Conservation (phyloP, 2,888 invertebrate species). For the Teinopalpus imperialis region DNA sequence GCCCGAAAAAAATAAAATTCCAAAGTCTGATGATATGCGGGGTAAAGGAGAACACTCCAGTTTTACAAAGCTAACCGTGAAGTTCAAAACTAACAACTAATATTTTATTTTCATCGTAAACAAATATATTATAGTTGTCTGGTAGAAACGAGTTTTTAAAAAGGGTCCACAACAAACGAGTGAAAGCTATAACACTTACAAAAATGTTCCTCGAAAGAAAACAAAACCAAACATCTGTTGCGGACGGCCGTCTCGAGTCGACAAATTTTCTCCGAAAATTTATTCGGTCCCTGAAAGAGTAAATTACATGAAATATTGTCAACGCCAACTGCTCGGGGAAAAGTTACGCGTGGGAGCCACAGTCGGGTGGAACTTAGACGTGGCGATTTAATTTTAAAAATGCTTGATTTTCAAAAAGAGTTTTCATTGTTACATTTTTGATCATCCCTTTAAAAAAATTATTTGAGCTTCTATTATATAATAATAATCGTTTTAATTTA, state of each 20-base stretch:
- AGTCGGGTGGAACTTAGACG: background rate
- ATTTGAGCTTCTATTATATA: too few species aligned
- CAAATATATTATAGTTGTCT: too few species aligned
- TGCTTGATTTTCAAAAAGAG: slow-evolving; percentile 2
- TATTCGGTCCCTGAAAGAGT: slow-evolving; percentile 69
- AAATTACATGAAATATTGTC: slow-evolving; percentile 73
- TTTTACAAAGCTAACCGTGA: too few species aligned
- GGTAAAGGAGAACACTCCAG: too few species aligned
- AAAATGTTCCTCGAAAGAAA: slow-evolving; percentile 36
- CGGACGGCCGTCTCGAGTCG: slow-evolving; percentile 43
- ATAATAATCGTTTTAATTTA: too few species aligned
- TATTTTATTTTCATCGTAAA: too few species aligned
- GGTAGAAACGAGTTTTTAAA: background rate
- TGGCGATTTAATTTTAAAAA: slow-evolving; percentile 19
- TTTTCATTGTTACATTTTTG: slow-evolving; percentile 5
- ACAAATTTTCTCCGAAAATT: slow-evolving; percentile 50
- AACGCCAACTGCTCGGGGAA: slow-evolving; percentile 50
- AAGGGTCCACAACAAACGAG: slow-evolving; percentile 1
- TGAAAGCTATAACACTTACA: slow-evolving; percentile 12
- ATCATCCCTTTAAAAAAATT: too few species aligned
- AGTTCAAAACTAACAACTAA: too few species aligned
- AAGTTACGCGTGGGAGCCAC: slow-evolving; percentile 32
- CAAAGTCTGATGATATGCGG: too few species aligned
- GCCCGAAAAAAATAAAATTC: too few species aligned
- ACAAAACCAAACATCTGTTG: slow-evolving; percentile 55